phyloP scores from a whole-genome alignment of 2,797 vertebrate species.

The Margarornis squamiger region DNA sequence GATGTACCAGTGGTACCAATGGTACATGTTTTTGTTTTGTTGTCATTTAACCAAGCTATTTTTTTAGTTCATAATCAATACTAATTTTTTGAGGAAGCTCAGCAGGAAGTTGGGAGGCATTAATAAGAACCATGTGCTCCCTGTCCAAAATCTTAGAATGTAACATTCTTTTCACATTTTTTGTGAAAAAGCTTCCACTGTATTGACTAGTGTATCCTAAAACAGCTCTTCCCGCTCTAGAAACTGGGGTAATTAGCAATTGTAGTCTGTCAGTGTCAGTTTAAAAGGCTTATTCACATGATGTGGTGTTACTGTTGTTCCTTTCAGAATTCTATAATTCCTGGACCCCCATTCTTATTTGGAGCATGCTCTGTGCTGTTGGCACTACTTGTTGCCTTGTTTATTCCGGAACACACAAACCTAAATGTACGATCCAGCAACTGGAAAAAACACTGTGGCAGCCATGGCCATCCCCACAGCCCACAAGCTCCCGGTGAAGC shows the following conservation, averaged over 20 bases:
- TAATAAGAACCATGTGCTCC: not conserved
- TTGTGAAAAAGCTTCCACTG: not conserved
- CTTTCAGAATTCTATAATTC: slow-evolving; percentile 85
- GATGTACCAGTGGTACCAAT: not conserved
- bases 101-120: not conserved
- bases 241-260: accelerated
- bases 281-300: not conserved
- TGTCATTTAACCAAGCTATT: not conserved
- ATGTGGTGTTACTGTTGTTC: not conserved
- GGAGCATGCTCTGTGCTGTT: slow-evolving; percentile 87
- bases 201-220: not conserved
- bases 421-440: slow-evolving; percentile 76
- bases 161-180: not conserved
- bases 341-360: slow-evolving; percentile 86
- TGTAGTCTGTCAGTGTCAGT: not conserved
- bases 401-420: slow-evolving; percentile 87
- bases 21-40: accelerated
- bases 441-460: slow-evolving; percentile 86
- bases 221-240: accelerated
- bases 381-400: slow-evolving; percentile 88
- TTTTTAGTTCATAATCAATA: not conserved
- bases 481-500: slow-evolving; percentile 84
- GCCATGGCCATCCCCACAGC: slow-evolving; percentile 83
- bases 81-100: not conserved
- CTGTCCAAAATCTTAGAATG: not conserved